Conservation (phyloP, 2,113 vertebrate species). For the Pyxicephalus adspersus region DNA sequence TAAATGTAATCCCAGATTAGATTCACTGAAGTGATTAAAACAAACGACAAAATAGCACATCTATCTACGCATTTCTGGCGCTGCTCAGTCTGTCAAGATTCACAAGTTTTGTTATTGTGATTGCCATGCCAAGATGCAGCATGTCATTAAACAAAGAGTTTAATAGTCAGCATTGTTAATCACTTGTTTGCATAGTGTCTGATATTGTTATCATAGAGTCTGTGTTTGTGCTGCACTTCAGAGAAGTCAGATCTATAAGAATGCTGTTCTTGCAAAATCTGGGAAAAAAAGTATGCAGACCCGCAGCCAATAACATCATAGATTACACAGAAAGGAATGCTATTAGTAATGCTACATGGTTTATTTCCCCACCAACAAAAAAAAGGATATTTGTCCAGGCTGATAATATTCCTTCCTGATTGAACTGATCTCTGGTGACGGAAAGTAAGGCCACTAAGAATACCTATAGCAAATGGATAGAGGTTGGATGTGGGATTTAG, state of each 20-base stretch:
- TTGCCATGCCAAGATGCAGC: neutral
- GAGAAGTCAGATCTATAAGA: slow-evolving; percentile 60
- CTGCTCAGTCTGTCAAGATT: neutral
- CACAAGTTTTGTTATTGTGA: slow-evolving; percentile 11
- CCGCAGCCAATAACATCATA: slow-evolving; percentile 43
- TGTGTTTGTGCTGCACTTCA: slow-evolving; percentile 57
- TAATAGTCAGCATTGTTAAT: slow-evolving; percentile 35
- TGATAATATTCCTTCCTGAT: too few relatives aligned
- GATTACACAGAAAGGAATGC: neutral
- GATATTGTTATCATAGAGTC: slow-evolving; percentile 58
- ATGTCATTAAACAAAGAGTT: slow-evolving; percentile 52
- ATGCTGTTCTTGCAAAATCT: slow-evolving; percentile 51
- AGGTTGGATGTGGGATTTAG: too few relatives aligned
- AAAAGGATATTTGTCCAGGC: neutral
- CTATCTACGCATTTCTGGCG: too few relatives aligned
- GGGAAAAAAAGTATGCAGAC: neutral
- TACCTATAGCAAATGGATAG: too few relatives aligned
- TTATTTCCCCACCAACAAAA: neutral
- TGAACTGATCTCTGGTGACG: too few relatives aligned
- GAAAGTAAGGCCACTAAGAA: too few relatives aligned
- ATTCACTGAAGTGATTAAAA: too few relatives aligned
- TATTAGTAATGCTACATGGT: neutral
- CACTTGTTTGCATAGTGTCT: slow-evolving; percentile 58
- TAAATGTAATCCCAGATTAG: too few relatives aligned
- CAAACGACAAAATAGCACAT: too few relatives aligned